phyloP scores from a whole-genome alignment of 2,888 invertebrate species.

The Habrosyne pyritoides region DNA sequence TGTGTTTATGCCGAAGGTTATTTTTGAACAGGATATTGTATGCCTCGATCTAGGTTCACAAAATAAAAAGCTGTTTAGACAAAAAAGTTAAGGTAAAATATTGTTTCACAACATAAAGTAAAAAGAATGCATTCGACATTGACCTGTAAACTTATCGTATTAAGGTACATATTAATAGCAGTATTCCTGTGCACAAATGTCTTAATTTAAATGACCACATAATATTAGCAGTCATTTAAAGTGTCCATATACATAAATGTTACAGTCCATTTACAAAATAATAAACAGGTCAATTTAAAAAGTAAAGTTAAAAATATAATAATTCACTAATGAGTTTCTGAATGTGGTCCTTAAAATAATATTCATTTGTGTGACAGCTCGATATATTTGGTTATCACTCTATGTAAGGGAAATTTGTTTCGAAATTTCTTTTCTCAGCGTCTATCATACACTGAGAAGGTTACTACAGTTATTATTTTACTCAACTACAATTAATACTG shows the following conservation, averaged over 20 bases:
- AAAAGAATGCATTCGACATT: neutral
- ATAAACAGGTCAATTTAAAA: conserved; percentile 9
- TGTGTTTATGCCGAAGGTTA: neutral
- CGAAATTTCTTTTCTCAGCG: too few relatives aligned
- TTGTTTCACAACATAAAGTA: neutral
- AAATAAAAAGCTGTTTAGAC: too few relatives aligned
- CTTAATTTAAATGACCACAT: neutral
- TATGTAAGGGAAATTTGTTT: too few relatives aligned
- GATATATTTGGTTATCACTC: too few relatives aligned
- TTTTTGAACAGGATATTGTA: neutral
- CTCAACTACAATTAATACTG: too few relatives aligned
- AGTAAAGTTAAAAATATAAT: neutral
- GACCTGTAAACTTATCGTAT: neutral
- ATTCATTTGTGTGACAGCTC: conserved; percentile 8
- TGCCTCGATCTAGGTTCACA: too few relatives aligned
- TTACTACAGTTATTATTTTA: too few relatives aligned
- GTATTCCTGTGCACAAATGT: conserved; percentile 1
- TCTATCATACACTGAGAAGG: too few relatives aligned
- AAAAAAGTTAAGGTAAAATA: too few relatives aligned
- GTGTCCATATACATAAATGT: neutral
- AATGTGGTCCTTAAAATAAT: neutral
- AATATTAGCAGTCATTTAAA: too few relatives aligned
- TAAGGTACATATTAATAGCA: neutral
- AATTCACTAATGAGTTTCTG: neutral
- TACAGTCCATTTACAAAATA: neutral